Evolutionary conservation across 2,888 invertebrate genomes (phyloP).

Genomic region (Cosmia trapezina): DNA sequence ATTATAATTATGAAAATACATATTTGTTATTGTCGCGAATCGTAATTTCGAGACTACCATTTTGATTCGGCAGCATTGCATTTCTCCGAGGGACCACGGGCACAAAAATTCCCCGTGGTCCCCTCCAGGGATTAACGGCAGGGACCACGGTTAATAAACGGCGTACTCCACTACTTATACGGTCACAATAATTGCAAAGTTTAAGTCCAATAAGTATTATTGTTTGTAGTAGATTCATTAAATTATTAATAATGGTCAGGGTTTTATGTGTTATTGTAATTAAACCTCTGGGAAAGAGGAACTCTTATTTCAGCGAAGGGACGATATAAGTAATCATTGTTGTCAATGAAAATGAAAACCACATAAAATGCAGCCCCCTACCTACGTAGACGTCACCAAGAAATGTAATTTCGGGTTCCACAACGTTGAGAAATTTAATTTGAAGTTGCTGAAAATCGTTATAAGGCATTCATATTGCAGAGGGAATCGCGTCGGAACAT

Average conservation of each 20-base stretch:
- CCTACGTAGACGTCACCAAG: conserved; percentile 11
- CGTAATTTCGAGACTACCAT: no score
- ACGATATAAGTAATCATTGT: neutral
- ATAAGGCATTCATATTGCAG: conserved; percentile 44
- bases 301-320: neutral
- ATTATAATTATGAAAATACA: no score
- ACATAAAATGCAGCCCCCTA: conserved; percentile 10
- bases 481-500: conserved; percentile 16
- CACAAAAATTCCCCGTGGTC: no score
- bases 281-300: neutral
- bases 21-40: no score
- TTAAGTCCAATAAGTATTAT: neutral
- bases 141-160: no score
- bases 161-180: no score
- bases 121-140: no score
- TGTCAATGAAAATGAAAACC: conserved; percentile 31
- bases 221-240: neutral
- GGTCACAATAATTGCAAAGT: neutral
- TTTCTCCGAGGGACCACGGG: no score
- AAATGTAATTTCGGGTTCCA: conserved; percentile 51
- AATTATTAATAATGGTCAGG: neutral
- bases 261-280: neutral
- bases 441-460: conserved; percentile 42
- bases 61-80: no score
- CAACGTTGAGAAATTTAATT: conserved; percentile 52